A percentile compares a stretch with the other conserved stretches of the same genome.
phyloP scores from a whole-genome alignment of 1,140 invertebrate genomes.

The Ceratina australensis region DNA sequence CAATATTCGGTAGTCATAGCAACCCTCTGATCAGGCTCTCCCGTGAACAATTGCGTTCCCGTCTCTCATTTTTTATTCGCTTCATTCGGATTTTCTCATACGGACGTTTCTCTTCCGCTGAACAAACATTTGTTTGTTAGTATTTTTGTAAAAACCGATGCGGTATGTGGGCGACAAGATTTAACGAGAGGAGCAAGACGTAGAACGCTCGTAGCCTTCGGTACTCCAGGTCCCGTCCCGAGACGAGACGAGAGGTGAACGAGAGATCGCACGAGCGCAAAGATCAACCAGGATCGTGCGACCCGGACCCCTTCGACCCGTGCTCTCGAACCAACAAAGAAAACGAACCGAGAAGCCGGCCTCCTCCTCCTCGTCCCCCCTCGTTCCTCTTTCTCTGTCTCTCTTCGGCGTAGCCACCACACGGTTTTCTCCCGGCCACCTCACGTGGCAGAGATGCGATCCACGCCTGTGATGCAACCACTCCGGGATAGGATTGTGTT shows the following conservation, averaged over 20 bases:
- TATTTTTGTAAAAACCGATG: too few species aligned
- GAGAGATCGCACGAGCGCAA: constrained; percentile 78
- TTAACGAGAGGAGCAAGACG: too few species aligned
- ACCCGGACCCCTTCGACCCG: constrained; percentile 78
- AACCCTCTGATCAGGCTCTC: too few species aligned
- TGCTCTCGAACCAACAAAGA: constrained; percentile 54
- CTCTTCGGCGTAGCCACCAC: constrained; percentile 2
- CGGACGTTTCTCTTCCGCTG: too few species aligned
- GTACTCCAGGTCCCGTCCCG: too few species aligned
- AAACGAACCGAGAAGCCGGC: constrained; percentile 47
- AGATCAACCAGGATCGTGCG: constrained; percentile 79
- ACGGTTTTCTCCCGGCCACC: constrained; percentile 48
- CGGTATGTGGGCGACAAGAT: too few species aligned
- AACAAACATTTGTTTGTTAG: too few species aligned
- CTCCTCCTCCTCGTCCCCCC: constrained; percentile 47
- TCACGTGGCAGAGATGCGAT: constrained; percentile 74
- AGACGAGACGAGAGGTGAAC: constrained; percentile 23
- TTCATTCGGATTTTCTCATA: too few species aligned
- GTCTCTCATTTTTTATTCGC: too few species aligned
- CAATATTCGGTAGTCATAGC: too few species aligned
- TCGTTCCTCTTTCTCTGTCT: constrained; percentile 33
- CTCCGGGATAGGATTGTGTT: constrained; percentile 65
- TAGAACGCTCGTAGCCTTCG: too few species aligned
- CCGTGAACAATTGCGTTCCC: too few species aligned
- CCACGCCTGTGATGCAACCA: constrained; percentile 75